Conservation (phyloP, 2,888 invertebrate genomes). For the Andrena marginata region DNA sequence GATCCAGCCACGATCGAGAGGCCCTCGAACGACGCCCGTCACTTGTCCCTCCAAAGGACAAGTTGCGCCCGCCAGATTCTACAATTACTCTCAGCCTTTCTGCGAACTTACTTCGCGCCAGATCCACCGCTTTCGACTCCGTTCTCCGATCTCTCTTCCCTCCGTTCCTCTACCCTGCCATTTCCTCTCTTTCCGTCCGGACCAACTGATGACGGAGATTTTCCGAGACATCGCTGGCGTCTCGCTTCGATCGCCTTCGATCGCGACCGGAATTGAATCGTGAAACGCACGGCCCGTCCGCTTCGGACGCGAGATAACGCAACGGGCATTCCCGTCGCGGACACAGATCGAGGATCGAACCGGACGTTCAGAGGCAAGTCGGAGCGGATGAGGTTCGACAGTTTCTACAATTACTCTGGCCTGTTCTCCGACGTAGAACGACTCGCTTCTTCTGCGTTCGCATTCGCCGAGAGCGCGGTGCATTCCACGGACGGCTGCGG, state of each 20-base stretch:
- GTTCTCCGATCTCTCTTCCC: background rate
- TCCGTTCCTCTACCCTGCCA: background rate
- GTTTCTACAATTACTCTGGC: conserved; percentile 82
- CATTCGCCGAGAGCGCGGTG: too few relatives aligned
- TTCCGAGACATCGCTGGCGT: background rate
- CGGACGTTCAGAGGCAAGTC: conserved; percentile 24
- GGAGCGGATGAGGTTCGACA: conserved; percentile 50
- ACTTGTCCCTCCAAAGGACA: conserved; percentile 78
- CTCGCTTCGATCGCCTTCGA: background rate
- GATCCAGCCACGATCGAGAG: background rate
- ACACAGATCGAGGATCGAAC: conserved; percentile 17
- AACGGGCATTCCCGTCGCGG: conserved; percentile 6
- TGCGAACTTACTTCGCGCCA: conserved; percentile 78
- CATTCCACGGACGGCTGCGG: too few relatives aligned
- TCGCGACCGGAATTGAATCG: background rate
- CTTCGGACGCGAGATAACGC: conserved; percentile 17
- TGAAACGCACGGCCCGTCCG: conserved; percentile 4
- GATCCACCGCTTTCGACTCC: conserved; percentile 18
- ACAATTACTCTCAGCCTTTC: conserved; percentile 82
- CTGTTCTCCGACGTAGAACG: conserved; percentile 70
- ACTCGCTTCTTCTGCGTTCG: too few relatives aligned
- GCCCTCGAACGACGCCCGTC: conserved; percentile 65
- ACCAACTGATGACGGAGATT: conserved; percentile 28
- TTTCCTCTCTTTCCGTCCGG: background rate
- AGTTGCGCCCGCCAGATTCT: conserved; percentile 81